These are phyloP conservation scores for Smithornis capensis DNA, from an alignment of 2,113 vertebrate genomes.

Conservation along the genomic window DNA sequence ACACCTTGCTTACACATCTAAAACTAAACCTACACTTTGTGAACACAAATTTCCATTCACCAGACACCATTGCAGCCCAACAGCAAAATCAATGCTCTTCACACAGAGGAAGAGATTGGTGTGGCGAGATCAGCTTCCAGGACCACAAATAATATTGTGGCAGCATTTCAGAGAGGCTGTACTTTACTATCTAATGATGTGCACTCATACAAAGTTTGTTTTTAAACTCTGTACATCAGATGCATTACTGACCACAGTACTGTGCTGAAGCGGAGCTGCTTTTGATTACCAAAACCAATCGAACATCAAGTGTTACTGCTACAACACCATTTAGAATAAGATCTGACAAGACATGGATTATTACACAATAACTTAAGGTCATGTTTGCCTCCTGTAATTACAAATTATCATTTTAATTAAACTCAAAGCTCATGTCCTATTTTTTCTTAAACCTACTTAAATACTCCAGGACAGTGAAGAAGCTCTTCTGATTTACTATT, in stretches of 20 bases:
- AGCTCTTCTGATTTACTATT: not conserved
- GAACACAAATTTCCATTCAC: not conserved
- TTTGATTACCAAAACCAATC: not conserved
- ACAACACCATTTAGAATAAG: not conserved
- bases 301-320: not conserved
- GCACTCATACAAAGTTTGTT: not conserved
- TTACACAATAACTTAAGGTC: not conserved
- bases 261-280: not conserved
- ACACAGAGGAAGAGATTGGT: not conserved
- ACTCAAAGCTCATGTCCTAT: not conserved
- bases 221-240: not conserved
- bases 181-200: not conserved
- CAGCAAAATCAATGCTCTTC: not conserved
- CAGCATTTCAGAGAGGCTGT: not conserved
- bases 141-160: not conserved
- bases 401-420: slow-evolving; percentile 38
- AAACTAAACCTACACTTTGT: not conserved
- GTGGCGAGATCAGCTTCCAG: not conserved
- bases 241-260: not conserved
- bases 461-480: not conserved
- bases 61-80: not conserved
- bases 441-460: not conserved
- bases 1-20: not conserved
- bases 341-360: not conserved
- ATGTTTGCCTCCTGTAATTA: not conserved